Percentiles rank a stretch among this genome's conserved stretches.
phyloP scores from a whole-genome alignment of 2,113 vertebrate genomes.

The Campylorhamphus procurvoides region DNA sequence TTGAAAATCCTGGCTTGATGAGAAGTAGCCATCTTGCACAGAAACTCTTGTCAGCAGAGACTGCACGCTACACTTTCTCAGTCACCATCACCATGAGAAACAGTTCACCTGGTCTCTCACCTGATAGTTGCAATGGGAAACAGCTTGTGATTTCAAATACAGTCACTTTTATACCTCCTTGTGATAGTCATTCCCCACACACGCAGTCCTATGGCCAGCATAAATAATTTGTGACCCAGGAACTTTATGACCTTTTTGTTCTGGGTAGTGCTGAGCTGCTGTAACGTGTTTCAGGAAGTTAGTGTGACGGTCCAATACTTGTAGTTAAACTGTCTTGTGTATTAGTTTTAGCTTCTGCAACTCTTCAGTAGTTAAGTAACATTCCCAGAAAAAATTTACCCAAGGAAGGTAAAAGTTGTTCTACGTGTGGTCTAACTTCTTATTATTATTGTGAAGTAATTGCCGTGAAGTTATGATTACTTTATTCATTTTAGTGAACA shows the following conservation, averaged over 20 bases:
- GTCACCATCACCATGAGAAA: not conserved
- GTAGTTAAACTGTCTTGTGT: not conserved
- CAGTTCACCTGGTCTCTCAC: not conserved
- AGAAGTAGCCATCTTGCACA: not conserved
- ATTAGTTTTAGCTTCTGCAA: not conserved
- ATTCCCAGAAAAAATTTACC: not conserved
- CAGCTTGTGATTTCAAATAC: not conserved
- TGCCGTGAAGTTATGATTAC: not conserved
- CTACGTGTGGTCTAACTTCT: not conserved
- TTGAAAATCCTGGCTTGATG: not conserved
- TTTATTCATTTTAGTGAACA: not conserved
- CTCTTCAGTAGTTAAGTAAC: not conserved
- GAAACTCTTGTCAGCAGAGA: not conserved
- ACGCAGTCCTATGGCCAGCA: accelerated
- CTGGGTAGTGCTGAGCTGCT: not conserved
- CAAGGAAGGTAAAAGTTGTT: not conserved
- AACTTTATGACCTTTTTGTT: not conserved
- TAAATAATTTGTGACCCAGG: not conserved
- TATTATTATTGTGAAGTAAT: not conserved
- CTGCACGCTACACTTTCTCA: not conserved
- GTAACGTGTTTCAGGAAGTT: not conserved
- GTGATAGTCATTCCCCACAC: not conserved
- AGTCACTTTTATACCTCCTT: not conserved
- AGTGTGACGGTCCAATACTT: not conserved
- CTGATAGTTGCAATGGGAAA: not conserved